These are phyloP conservation scores for Ochotona curzoniae DNA, from an alignment of 2,113 vertebrate species.

Conservation along the genomic window DNA sequence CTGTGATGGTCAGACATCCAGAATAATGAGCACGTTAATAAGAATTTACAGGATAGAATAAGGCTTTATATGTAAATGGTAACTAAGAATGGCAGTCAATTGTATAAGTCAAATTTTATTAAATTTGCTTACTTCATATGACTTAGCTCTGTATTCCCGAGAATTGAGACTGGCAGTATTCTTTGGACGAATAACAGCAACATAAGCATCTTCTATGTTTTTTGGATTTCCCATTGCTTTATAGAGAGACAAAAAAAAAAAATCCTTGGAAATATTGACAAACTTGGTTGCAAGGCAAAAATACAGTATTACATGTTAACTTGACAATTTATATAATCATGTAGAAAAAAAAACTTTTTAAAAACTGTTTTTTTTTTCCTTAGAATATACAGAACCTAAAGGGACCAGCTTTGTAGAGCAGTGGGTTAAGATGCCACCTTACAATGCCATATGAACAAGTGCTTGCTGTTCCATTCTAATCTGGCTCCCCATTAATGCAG, in stretches of 20 bases:
- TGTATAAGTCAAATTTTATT: conserved; percentile 52
- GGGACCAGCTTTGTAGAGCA: no score
- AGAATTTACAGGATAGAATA: conserved; percentile 9
- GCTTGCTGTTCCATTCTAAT: no score
- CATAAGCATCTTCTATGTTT: conserved; percentile 92
- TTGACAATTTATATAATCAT: not conserved
- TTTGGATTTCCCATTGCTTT: conserved; percentile 95
- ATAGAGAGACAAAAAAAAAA: conserved; percentile 55
- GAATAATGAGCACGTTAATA: conserved; percentile 9
- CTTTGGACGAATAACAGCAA: conserved; percentile 98
- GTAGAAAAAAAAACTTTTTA: conserved; percentile 18
- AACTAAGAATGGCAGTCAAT: conserved; percentile 46
- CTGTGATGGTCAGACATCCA: conserved; percentile 4
- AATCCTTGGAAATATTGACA: conserved; percentile 72
- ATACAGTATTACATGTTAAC: not conserved
- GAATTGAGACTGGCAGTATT: conserved; percentile 96
- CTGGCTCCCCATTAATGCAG: no score
- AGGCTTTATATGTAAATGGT: conserved; percentile 29
- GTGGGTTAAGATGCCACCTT: no score
- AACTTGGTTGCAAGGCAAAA: conserved; percentile 6
- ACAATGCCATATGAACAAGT: no score
- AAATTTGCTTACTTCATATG: conserved; percentile 92
- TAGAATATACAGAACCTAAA: conserved; percentile 8
- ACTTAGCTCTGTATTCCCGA: conserved; percentile 97
- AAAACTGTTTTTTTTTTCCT: conserved; percentile 5